Base-by-base conservation (phyloP, 2,888 invertebrate species). In the Drosophila histrio region DNA sequence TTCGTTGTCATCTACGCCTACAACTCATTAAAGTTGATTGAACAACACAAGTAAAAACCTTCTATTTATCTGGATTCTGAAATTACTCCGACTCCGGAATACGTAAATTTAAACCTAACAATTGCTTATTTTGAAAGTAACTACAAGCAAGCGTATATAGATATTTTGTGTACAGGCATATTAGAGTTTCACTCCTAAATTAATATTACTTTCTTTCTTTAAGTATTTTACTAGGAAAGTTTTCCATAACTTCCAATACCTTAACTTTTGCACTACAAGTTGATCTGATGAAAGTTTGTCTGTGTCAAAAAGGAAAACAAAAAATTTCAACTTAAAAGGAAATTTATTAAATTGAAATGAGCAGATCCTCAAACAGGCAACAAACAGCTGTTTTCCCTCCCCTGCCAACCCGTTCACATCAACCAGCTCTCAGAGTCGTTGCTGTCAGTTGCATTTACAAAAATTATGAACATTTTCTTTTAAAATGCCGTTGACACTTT, bases 21-120 rank as follows among this genome's bases (percentile, higher is more conserved):
- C 34, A 43, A 57, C 38, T 64, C 78, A 77, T 77, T 77, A 78
- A 74, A 77, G 58, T 66, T 70, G 78, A 77, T 74, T 77, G 66
- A 59, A 28, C 13, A 43, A 32, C 62, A 28, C 13, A 43, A 32
- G 17, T 22, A 57, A n/a, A 49, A 41, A 13, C 3, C 26, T 44
- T 7, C 11, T 2, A 44, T 17, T 17, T 44, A 17, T 44, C 2
- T 3, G 11, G 24, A 44, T 28, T 17, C 26, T 17, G 17, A 34
- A 26, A 26, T 28, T 26, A 3, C n/a, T n/a, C n/a, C 15, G 22
- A 15, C 9, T 8, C 3, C 13, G 4, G 7, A 19, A 19, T n/a
- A 26, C 17, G 19, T 11, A n/a, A 30, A 17, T 7, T 1, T 1
- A 3, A 1, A 2, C 3, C 3, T 41, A 15, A 2, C 8, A 24